Percentiles rank a stretch among this genome's conserved stretches.
These are phyloP conservation scores for Lordiphosa collinella DNA, from an alignment of 1,140 invertebrate species.

Conservation along the genomic window DNA sequence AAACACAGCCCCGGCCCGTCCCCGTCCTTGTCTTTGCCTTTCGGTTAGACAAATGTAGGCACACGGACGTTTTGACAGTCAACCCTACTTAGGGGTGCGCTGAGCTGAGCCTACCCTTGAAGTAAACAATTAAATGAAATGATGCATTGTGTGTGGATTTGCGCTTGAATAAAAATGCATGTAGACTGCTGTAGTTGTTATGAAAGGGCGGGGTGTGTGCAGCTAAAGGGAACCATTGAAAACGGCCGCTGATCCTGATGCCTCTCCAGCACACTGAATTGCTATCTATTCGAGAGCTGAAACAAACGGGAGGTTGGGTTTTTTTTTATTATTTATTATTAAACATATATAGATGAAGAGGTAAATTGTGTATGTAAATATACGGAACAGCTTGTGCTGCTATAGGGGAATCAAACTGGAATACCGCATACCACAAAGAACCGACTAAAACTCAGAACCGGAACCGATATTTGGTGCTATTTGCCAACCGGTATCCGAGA, in stretches of 20 bases:
- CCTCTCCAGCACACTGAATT: slow-evolving; percentile 2
- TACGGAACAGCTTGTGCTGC: no score
- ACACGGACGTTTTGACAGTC: slow-evolving; percentile 30
- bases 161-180: slow-evolving; percentile 35
- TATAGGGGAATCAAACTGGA: no score
- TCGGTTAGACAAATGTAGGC: slow-evolving; percentile 31
- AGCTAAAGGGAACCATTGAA: slow-evolving; percentile 1
- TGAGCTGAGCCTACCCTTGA: slow-evolving; percentile 35
- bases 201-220: slow-evolving; percentile 32
- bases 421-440: no score
- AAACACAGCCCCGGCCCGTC: slow-evolving; percentile 12
- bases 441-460: no score
- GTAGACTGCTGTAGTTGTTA: slow-evolving; percentile 22
- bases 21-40: neutral
- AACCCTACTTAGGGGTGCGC: slow-evolving; percentile 55
- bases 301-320: neutral
- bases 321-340: no score
- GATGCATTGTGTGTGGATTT: slow-evolving; percentile 49
- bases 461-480: no score
- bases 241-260: slow-evolving; percentile 6
- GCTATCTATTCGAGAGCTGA: slow-evolving; percentile 1
- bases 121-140: slow-evolving; percentile 49
- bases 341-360: no score
- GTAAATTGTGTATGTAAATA: no score
- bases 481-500: no score